Conservation (phyloP, 2,797 vertebrate species). For the Varecia variegata region DNA sequence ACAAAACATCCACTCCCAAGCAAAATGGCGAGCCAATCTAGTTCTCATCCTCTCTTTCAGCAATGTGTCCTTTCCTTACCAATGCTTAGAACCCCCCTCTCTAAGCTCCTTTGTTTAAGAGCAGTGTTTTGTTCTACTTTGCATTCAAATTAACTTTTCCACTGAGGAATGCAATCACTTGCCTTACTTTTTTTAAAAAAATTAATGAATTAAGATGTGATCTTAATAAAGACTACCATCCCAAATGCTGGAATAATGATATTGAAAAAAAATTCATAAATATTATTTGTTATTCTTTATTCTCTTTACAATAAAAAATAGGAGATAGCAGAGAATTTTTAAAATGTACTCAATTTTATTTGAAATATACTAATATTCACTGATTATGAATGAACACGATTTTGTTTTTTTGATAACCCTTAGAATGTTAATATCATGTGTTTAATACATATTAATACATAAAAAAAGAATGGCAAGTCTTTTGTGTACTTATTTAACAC, state of each 20-base stretch:
- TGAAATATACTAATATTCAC: background rate
- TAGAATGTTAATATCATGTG: background rate
- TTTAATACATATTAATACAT: background rate
- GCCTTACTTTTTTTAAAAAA: background rate
- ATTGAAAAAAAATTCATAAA: background rate
- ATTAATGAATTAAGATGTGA: background rate
- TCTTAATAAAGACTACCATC: background rate
- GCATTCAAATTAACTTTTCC: background rate
- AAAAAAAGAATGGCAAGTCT: background rate
- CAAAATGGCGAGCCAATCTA: background rate
- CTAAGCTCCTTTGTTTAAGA: background rate
- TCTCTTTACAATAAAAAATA: background rate
- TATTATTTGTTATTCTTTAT: background rate
- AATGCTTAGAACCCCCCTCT: background rate
- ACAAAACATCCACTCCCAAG: background rate
- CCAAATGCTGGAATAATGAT: background rate
- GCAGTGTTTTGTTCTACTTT: background rate
- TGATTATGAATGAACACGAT: background rate
- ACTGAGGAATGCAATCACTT: background rate
- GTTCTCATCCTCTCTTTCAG: background rate
- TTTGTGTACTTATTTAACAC: background rate
- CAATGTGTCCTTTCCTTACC: background rate
- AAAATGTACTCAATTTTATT: background rate
- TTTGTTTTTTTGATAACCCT: background rate
- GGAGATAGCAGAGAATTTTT: background rate